Evolutionary conservation across 2,888 invertebrate species (phyloP), one percentile per base, ranked within the genome.

Genomic region (Apamea crenata): DNA sequence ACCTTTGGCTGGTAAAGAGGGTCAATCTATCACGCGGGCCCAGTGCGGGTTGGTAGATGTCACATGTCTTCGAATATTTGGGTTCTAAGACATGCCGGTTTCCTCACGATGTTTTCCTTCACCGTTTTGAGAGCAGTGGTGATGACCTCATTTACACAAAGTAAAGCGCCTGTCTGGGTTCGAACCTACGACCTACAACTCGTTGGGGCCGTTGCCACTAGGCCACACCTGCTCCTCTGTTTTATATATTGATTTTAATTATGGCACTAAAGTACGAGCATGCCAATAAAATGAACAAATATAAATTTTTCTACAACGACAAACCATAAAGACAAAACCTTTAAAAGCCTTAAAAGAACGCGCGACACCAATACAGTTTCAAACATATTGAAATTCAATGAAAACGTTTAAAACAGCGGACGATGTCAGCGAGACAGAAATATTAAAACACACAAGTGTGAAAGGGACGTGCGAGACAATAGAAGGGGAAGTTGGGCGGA

Each of bases 401-500:
- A 74, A 81, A 74, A 68, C 74, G 44, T 72, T 83, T 65, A 68
- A 81, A 81, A 68, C 61, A 77, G 59, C 70, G 77, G 76, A 85
- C 70, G 10, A 36, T 47, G n/a, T 29, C 25, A 79, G 36, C 10
- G 73, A 71, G 82, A 85, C 36, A 66, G 72, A 32, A 59, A 68
- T 72, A 86, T 59, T 25, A 40, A 53, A 29, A 53, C 25, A 59
- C 61, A 32, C 56, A 53, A 71, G 82, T 69, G 84, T n/a, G 80
- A 90, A 77, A 78, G 85, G 78, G 87, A 86, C 21, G 71, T 78
- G 69, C 21, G 14, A 80, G 83, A 91, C 88, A 92, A 91, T 90
- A 86, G 87, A 77, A 86, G 76, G 80, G 89, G 89, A 91, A 89
- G 90, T 90, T 89, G 88, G 90, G 84, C 88, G 92, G 91, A 91